Percentiles rank a stretch among this genome's conserved stretches.
Conservation (phyloP, 2,888 invertebrate genomes). For the Bruchidius siliquastri region DNA sequence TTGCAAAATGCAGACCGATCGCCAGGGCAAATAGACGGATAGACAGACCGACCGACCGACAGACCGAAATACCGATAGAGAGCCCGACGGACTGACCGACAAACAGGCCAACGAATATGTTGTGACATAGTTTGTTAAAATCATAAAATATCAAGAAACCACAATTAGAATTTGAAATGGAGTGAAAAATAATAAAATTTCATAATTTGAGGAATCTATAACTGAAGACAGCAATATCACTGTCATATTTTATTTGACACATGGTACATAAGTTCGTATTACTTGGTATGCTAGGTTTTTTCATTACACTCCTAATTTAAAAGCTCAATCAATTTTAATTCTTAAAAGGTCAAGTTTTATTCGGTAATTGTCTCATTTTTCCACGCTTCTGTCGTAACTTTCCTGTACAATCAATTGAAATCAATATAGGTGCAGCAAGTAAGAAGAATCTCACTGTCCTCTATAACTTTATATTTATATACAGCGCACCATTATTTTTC, state of each 20-base stretch:
- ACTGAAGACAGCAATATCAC: too few species aligned
- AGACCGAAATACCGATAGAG: too few species aligned
- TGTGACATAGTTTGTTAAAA: too few species aligned
- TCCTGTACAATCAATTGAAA: neutral
- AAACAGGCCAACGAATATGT: too few species aligned
- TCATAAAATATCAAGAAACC: too few species aligned
- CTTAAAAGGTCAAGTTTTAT: neutral
- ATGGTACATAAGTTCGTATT: neutral
- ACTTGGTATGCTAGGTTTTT: neutral
- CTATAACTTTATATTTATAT: neutral
- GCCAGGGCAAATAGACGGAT: too few species aligned
- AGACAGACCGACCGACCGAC: too few species aligned
- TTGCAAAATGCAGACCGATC: too few species aligned
- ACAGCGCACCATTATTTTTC: neutral
- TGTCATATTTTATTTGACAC: neutral
- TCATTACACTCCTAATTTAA: neutral
- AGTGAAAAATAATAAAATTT: too few species aligned
- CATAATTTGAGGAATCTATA: too few species aligned
- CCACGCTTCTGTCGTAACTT: neutral
- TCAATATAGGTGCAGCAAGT: neutral
- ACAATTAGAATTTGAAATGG: too few species aligned
- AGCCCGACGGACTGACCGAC: too few species aligned
- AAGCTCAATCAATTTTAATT: neutral
- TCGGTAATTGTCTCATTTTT: neutral
- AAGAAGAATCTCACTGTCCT: neutral